Evolutionary conservation across 2,888 invertebrate genomes (phyloP), one percentile per base, ranked within the genome.

Genomic region (Pheosia tremula): DNA sequence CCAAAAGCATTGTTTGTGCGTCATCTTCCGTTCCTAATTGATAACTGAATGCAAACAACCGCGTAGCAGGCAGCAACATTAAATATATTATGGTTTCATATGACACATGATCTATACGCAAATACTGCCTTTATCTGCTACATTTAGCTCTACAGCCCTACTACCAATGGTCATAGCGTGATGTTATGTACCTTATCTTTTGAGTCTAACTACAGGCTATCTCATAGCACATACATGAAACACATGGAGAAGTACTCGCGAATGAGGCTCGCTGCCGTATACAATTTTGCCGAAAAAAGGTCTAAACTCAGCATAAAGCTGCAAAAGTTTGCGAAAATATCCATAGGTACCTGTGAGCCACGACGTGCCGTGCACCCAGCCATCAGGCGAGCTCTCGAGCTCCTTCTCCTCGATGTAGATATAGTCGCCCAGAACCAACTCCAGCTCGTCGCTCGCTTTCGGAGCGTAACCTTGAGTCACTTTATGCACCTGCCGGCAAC

Each of bases 341-440:
- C 24, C 24, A 24, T 24, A 66, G 71, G 71, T 74, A 85, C 96
- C 97, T 58, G 97, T 97, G 49, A 97, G 89, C 97, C 97, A 97
- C 0, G 97, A 97, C 37, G 95, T 96, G 41, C 98, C 98, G 78
- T 96, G 96, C 41, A 97, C 97, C 98, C 98, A 98, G 59, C 97
- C 97, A 88, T 98, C 98, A 0, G 96, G 94, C 3, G 97, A 96
- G 71, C 90, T 95, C 59, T 95, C 95, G 58, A 97, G 91, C 54
- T 96, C 96, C 70, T 97, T 96, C 75, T 96, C 95, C 73, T 96
- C 96, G 59, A 98, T 94, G 84, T 97, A 98, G 70, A 98, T 96
- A 83, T 96, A 98, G 87, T 98, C 98, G 4, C 98, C 98, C 58
- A 96, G 96, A 66, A 97, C 95, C 61, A 98, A 88, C 83, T 98